Evolutionary conservation across 2,797 vertebrate genomes (phyloP).

Genomic region (Enteromius anoplus): DNA sequence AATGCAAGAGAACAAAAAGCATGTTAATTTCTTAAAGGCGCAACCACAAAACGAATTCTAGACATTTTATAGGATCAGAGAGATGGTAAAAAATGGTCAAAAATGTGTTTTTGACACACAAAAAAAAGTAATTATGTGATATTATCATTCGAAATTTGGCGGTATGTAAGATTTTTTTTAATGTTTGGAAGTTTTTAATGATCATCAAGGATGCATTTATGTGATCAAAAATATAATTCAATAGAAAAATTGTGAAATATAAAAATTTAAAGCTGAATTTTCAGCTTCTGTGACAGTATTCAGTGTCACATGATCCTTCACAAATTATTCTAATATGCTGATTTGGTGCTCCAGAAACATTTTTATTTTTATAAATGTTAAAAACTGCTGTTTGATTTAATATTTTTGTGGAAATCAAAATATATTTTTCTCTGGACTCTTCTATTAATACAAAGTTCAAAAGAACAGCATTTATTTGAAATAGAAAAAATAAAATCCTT

Average conservation of each 20-base stretch:
- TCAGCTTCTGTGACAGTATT: not conserved
- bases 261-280: not conserved
- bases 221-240: not conserved
- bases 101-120: not conserved
- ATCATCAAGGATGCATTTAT: not conserved
- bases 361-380: not conserved
- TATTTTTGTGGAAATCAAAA: not conserved
- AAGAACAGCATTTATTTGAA: not conserved
- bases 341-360: not conserved
- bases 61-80: not conserved
- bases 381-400: not conserved
- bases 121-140: not conserved
- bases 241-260: not conserved
- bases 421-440: not conserved
- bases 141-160: not conserved
- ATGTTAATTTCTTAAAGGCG: not conserved
- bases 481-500: not conserved
- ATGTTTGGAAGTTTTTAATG: not conserved
- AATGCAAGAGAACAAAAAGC: not conserved
- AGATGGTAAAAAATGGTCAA: not conserved
- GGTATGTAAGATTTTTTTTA: not conserved
- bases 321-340: not conserved
- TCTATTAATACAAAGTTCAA: not conserved
- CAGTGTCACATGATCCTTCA: not conserved
- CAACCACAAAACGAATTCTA: not conserved